These are phyloP conservation scores for Apogon hyalosoma DNA, from an alignment of 2,797 vertebrate species.

Conservation along the genomic window DNA sequence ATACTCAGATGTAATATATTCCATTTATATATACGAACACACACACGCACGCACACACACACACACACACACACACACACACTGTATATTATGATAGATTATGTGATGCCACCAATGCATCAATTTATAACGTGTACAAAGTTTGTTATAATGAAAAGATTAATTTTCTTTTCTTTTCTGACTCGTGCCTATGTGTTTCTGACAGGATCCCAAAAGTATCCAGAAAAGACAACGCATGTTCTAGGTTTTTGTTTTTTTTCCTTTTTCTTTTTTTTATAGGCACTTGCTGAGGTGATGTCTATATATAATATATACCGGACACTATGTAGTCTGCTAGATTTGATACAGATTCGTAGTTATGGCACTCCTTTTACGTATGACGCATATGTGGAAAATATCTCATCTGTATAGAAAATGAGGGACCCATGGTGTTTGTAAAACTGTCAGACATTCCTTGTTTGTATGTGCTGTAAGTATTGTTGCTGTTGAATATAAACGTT, in stretches of 20 bases:
- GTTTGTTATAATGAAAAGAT: conserved; percentile 90
- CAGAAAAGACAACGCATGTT: conserved; percentile 91
- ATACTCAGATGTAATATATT: conserved; percentile 90
- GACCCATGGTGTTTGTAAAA: conserved; percentile 98
- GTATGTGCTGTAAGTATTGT: conserved; percentile 99
- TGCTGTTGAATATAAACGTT: conserved; percentile 99
- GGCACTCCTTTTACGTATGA: conserved; percentile 95
- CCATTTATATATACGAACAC: conserved; percentile 80
- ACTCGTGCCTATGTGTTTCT: conserved; percentile 98
- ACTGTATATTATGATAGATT: conserved; percentile 84
- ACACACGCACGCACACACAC: conserved; percentile 29
- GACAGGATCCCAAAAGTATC: conserved; percentile 81
- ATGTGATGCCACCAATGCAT: conserved; percentile 80
- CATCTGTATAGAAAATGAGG: conserved; percentile 89
- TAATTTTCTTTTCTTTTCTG: conserved; percentile 88
- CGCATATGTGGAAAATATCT: conserved; percentile 88
- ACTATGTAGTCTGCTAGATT: conserved; percentile 99
- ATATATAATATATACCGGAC: conserved; percentile 99
- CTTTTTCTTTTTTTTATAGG: conserved; percentile 86
- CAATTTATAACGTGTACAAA: conserved; percentile 89
- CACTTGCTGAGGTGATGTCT: conserved; percentile 99
- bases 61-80: conserved; percentile 19
- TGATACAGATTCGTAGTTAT: conserved; percentile 99
- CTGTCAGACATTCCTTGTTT: conserved; percentile 99
- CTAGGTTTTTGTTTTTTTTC: conserved; percentile 71